phyloP scores from a whole-genome alignment of 2,888 invertebrate species.

The Hydriomena furcata region DNA sequence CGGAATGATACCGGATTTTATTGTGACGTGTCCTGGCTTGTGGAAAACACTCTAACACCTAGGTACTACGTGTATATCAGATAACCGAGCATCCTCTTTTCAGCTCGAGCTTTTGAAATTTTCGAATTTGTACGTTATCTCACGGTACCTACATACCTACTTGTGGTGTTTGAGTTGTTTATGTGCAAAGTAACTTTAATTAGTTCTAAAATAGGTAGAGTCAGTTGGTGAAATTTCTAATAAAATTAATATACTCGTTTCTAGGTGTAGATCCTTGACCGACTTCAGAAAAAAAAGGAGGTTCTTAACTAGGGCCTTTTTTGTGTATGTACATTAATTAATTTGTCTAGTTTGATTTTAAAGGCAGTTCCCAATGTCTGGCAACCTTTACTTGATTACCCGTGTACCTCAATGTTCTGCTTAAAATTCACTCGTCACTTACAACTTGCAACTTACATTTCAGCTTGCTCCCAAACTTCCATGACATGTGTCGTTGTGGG shows the following conservation, averaged over 20 bases:
- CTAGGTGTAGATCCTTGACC: no score
- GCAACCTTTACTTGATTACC: no score
- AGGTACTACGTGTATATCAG: constrained; percentile 30
- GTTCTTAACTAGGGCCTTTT: no score
- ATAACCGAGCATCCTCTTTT: constrained; percentile 26
- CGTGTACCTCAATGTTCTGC: no score
- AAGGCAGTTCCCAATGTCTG: no score
- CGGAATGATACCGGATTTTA: no score
- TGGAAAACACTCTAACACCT: constrained; percentile 16
- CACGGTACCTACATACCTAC: not conserved
- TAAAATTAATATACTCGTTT: no score
- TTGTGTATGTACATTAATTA: no score
- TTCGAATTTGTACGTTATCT: not conserved
- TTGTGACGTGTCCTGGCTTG: no score
- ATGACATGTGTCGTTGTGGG: constrained; percentile 6
- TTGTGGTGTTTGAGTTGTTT: not conserved
- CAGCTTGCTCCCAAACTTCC: constrained; percentile 8
- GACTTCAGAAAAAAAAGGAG: no score
- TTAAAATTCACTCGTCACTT: constrained; percentile 7
- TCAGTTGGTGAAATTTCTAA: no score
- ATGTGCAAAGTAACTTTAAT: not conserved
- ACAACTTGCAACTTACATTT: constrained; percentile 8
- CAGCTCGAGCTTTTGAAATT: constrained; percentile 22
- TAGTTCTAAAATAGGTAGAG: not conserved
- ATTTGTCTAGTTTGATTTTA: no score